phyloP scores from a whole-genome alignment of 2,113 vertebrate genomes.

The Saccopteryx leptura region DNA sequence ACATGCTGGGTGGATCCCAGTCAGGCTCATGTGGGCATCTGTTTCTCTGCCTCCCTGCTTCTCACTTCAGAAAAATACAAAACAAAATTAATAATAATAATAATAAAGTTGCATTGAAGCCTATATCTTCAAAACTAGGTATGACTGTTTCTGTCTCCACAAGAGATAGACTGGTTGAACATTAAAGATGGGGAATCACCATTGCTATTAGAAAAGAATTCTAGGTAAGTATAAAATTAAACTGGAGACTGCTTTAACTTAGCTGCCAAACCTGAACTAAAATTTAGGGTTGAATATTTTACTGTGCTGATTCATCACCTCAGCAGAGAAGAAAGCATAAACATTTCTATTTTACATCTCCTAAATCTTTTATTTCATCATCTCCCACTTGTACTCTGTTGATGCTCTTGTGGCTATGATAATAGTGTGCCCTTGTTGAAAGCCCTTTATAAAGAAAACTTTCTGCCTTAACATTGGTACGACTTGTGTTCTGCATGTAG shows the following conservation, averaged over 20 bases:
- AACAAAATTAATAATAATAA: no score
- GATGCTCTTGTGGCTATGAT: neutral
- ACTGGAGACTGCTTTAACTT: neutral
- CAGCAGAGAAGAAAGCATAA: neutral
- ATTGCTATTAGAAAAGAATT: constrained; percentile 46
- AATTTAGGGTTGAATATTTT: neutral
- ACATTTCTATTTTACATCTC: neutral
- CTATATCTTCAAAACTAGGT: neutral
- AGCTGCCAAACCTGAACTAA: neutral
- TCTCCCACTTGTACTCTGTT: neutral
- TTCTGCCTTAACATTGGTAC: no score
- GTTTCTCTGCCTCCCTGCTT: no score
- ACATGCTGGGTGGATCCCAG: no score
- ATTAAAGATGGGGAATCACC: neutral
- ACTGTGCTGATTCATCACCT: neutral
- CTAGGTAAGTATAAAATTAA: constrained; percentile 35
- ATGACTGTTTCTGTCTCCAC: neutral
- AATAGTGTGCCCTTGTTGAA: neutral
- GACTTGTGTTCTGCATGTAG: neutral
- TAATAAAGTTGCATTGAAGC: neutral
- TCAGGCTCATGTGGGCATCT: no score
- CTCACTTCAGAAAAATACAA: no score
- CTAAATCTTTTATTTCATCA: neutral
- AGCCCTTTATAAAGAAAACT: neutral
- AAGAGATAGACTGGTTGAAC: neutral